Evolutionary conservation across 1,140 invertebrate species (phyloP).

Genomic region (Bathynomus jamesi): DNA sequence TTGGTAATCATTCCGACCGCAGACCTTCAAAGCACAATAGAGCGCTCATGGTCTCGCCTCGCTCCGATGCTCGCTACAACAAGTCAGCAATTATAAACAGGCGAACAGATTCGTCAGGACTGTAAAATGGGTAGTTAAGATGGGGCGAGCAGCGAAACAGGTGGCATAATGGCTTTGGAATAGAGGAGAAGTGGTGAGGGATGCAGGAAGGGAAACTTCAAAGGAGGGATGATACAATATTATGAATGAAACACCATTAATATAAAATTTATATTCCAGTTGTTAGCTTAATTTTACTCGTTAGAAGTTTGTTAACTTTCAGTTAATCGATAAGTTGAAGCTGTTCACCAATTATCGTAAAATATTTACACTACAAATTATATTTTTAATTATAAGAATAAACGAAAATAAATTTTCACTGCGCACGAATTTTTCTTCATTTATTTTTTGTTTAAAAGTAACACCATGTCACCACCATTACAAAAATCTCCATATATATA

Average conservation of each 20-base stretch:
- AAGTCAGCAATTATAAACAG: not conserved
- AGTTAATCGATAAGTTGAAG: too few species aligned
- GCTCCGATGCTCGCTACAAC: not conserved
- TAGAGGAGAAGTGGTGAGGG: not conserved
- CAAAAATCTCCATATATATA: too few species aligned
- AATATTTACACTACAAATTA: too few species aligned
- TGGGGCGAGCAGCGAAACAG: conserved; percentile 3
- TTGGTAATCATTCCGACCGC: not conserved
- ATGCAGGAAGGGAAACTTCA: not conserved
- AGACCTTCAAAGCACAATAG: not conserved
- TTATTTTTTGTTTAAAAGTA: too few species aligned
- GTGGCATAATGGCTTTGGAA: conserved; percentile 9
- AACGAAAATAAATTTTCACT: too few species aligned
- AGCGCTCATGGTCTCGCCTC: not conserved
- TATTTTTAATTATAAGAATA: too few species aligned
- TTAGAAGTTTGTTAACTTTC: too few species aligned
- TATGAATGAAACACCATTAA: not conserved
- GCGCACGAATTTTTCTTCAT: too few species aligned
- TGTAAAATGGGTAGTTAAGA: conserved; percentile 4
- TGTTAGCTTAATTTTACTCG: not conserved
- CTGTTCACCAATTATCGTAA: too few species aligned
- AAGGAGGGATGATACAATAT: not conserved
- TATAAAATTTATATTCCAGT: not conserved
- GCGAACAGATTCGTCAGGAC: not conserved
- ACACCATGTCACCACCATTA: too few species aligned